A percentile compares a stretch with the other conserved stretches of the same genome.
Evolutionary conservation across 2,888 invertebrate species (phyloP).

Genomic region (Drosophila flavopinicola): DNA sequence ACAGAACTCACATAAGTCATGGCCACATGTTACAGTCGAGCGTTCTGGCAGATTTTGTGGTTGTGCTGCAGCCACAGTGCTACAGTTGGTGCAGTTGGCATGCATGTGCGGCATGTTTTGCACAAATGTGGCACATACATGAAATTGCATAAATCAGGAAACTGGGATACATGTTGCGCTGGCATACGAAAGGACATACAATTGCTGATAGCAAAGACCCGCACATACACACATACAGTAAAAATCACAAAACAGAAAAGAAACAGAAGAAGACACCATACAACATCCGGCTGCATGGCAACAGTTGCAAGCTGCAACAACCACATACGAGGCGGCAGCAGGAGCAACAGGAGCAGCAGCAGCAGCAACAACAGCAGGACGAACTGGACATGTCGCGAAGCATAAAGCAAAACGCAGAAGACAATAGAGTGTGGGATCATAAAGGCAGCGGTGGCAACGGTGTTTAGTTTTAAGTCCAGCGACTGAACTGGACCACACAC

Average conservation of each 20-base stretch:
- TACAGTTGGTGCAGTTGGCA: constrained; percentile 14
- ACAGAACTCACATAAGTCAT: constrained; percentile 51
- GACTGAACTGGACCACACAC: constrained; percentile 13
- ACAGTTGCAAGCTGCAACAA: constrained; percentile 31
- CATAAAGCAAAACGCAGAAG: constrained; percentile 33
- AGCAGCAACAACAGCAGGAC: constrained; percentile 10
- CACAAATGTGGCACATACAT: constrained; percentile 50
- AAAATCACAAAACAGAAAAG: constrained; percentile 10
- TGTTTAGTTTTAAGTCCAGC: constrained; percentile 43
- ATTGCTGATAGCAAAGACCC: constrained; percentile 45
- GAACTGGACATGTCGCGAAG: constrained; percentile 30
- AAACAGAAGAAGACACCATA: not conserved
- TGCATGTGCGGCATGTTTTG: constrained; percentile 1
- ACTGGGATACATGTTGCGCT: constrained; percentile 44
- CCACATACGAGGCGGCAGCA: constrained; percentile 12
- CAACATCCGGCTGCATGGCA: constrained; percentile 35
- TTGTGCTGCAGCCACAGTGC: constrained; percentile 37
- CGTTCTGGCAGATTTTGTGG: constrained; percentile 59
- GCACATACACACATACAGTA: not conserved
- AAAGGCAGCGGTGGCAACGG: constrained; percentile 30
- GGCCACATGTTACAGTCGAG: constrained; percentile 61
- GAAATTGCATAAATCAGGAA: constrained; percentile 72
- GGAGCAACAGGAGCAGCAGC: constrained; percentile 7
- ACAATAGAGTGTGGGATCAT: constrained; percentile 45
- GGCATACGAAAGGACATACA: constrained; percentile 49